Evolutionary conservation across 2,888 invertebrate species (phyloP), one percentile per base, ranked within the genome.

Genomic region (Cerastis rubricosa): DNA sequence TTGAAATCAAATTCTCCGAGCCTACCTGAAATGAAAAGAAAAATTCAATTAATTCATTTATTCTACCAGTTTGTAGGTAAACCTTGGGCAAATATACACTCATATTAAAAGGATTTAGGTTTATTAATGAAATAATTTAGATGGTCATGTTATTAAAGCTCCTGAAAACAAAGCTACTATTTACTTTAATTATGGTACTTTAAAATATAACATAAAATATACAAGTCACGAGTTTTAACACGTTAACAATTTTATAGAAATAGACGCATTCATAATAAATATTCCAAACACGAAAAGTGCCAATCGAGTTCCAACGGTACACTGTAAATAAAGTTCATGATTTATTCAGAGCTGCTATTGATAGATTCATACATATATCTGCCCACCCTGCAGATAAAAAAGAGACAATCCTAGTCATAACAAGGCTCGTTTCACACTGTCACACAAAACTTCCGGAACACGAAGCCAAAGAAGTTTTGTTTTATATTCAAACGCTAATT

Each of bases 401-500:
- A 54, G 19, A 12, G 25, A 76, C 64, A 74, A 74, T 79, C 45
- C 63, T 65, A 74, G 45, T 74, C 71, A 70, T 64, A 79, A 76
- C 59, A 64, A 29, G 43, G 22, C 29, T 67, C 75, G 64, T 71
- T 73, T 67, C 54, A 71, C 67, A 71, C 71, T 35, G 51, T 51
- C 80, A 69, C 67, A 66, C 40, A 61, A 66, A 83, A 71, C 78
- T 76, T 76, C 64, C 73, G 69, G 67, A 87, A 85, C 78, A 81
- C 74, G 76, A 71, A 74, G 63, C 76, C 74, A 84, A 89, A 88
- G 83, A 85, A 88, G 84, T 86, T 88, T 89, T 90, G 89, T 89
- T 89, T 89, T 87, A 89, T 83, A 87, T 88, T 86, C 85, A 87
- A 81, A 80, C 86, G 86, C 80, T 90, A 89, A 92, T 90, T 89